Percentiles rank a stretch among this genome's conserved stretches.
Conservation (phyloP, 2,888 invertebrate species). For the Nephrotoma flavescens region DNA sequence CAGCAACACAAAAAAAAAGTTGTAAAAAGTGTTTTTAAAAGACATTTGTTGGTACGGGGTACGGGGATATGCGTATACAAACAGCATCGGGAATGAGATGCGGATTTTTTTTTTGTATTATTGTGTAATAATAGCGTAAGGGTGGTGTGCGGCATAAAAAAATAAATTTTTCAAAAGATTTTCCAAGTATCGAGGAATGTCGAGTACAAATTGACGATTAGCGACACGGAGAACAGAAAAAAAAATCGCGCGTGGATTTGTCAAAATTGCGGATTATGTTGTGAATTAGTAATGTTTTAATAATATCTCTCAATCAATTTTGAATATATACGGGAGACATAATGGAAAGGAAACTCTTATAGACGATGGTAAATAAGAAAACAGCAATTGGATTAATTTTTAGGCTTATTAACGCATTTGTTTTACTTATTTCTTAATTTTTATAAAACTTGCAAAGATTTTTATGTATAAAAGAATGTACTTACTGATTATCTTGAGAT, state of each 20-base stretch:
- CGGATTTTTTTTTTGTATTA: not conserved
- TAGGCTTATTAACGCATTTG: not conserved
- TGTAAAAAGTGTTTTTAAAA: not conserved
- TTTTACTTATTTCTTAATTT: not conserved
- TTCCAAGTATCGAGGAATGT: not conserved
- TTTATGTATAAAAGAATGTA: not conserved
- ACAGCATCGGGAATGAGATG: not conserved
- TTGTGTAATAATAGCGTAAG: not conserved
- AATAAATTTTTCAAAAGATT: not conserved
- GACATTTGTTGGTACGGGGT: not conserved
- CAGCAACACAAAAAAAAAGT: not conserved
- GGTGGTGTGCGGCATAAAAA: not conserved
- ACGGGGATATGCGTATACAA: not conserved
- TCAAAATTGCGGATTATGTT: not conserved
- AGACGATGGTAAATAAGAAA: not conserved
- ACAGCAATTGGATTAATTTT: not conserved
- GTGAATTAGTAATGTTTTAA: not conserved
- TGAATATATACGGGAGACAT: not conserved
- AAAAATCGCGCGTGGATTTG: not conserved
- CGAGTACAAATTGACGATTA: not conserved
- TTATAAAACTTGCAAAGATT: not conserved
- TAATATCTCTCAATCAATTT: not conserved
- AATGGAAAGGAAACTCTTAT: not conserved
- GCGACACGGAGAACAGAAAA: not conserved
- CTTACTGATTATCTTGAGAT: not conserved